phyloP scores from a whole-genome alignment of 2,888 invertebrate genomes.

The Amorpha juglandis region DNA sequence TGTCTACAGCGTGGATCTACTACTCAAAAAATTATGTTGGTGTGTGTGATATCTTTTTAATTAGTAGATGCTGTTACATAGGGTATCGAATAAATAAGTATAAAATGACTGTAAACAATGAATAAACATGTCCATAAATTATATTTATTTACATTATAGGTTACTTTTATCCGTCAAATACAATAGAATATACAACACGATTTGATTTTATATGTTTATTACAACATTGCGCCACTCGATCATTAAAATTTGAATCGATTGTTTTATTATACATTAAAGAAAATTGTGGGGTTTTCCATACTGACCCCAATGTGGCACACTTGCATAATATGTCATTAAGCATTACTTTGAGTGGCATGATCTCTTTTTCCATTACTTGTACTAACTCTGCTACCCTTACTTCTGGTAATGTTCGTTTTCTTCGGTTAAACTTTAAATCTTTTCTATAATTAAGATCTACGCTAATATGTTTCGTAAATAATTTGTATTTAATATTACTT shows the following conservation, averaged over 20 bases:
- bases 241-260: slow-evolving; percentile 31
- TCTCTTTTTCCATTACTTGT: slow-evolving; percentile 62
- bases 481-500: slow-evolving; percentile 19
- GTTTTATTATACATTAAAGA: slow-evolving; percentile 29
- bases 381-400: slow-evolving; percentile 57
- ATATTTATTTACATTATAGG: slow-evolving; percentile 29
- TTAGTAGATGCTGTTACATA: background rate
- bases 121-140: slow-evolving; percentile 28
- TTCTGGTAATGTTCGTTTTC: slow-evolving; percentile 51
- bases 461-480: background rate
- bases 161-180: slow-evolving; percentile 58
- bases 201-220: slow-evolving; percentile 53
- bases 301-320: slow-evolving; percentile 55
- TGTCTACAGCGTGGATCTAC: no score
- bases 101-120: background rate
- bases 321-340: slow-evolving; percentile 62
- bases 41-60: no score
- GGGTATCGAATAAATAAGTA: background rate
- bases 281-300: slow-evolving; percentile 33
- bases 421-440: background rate
- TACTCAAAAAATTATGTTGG: no score
- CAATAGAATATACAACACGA: slow-evolving; percentile 73
- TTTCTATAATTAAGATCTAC: background rate
- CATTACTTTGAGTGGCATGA: slow-evolving; percentile 63
- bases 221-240: slow-evolving; percentile 29